phyloP scores from a whole-genome alignment of 2,113 vertebrate genomes.

The Rutilus rutilus region DNA sequence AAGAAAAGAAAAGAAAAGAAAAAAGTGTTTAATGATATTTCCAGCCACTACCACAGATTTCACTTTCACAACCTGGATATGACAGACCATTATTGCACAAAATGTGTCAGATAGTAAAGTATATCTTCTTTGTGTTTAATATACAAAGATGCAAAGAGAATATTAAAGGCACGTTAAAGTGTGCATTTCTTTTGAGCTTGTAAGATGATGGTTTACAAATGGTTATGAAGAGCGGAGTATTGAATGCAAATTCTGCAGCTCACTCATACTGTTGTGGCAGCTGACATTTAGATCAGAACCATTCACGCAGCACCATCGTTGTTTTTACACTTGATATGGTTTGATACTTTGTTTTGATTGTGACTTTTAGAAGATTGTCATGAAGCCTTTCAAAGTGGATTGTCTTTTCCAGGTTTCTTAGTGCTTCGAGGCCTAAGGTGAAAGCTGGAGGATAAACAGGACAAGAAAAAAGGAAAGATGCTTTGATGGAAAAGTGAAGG shows the following conservation, averaged over 20 bases:
- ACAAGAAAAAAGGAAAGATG: constrained; percentile 6
- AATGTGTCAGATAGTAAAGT: constrained; percentile 11
- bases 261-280: not conserved
- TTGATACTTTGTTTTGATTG: constrained; percentile 6
- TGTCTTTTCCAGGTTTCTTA: not conserved
- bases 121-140: not conserved
- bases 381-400: constrained; percentile 15
- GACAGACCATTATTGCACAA: constrained; percentile 3
- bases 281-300: constrained; percentile 29
- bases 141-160: constrained; percentile 1
- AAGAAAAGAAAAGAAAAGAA: not conserved
- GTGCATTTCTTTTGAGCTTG: not conserved
- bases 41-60: not conserved
- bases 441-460: not conserved
- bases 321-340: not conserved
- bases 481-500: not conserved
- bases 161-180: not conserved
- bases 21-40: constrained; percentile 1
- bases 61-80: not conserved
- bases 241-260: not conserved
- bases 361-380: constrained; percentile 24
- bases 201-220: constrained; percentile 17
- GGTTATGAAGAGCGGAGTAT: constrained; percentile 1
- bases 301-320: not conserved
- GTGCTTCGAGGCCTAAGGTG: not conserved